These are phyloP conservation scores for Noctua janthina DNA, from an alignment of 2,888 invertebrate genomes.

Conservation along the genomic window DNA sequence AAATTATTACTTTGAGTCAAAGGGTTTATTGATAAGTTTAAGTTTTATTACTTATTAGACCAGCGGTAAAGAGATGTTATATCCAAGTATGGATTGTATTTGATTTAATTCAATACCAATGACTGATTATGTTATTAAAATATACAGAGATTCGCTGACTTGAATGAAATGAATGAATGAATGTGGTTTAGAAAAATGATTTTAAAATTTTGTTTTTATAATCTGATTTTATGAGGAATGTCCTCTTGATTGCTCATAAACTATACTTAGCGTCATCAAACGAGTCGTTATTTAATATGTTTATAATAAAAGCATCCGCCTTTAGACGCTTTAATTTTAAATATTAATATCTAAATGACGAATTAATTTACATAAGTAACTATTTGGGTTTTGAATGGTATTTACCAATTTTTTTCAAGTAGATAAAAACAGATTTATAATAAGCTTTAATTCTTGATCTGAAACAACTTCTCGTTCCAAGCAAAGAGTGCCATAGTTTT, in stretches of 20 bases:
- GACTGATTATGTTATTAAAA: background rate
- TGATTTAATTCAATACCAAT: background rate
- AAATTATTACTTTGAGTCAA: conserved; percentile 38
- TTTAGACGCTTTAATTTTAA: conserved; percentile 3
- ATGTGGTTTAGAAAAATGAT: background rate
- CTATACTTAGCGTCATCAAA: conserved; percentile 23
- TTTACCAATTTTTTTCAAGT: background rate
- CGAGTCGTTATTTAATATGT: conserved; percentile 14
- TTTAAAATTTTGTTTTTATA: background rate
- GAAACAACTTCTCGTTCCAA: background rate
- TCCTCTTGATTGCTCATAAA: conserved; percentile 32
- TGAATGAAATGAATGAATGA: conserved; percentile 14
- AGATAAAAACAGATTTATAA: background rate
- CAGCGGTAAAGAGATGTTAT: background rate
- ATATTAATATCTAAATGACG: conserved; percentile 6
- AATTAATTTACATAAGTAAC: conserved; percentile 23
- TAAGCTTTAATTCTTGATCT: background rate
- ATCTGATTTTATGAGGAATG: conserved; percentile 27
- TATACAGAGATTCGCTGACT: background rate
- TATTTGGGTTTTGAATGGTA: conserved; percentile 15
- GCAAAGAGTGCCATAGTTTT: background rate
- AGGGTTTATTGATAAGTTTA: conserved; percentile 25
- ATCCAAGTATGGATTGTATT: background rate
- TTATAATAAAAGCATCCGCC: conserved; percentile 22
- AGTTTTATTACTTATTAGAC: background rate